Evolutionary conservation across 2,888 invertebrate genomes (phyloP), one percentile per base, ranked within the genome.

Genomic region (Escarpia spicata): DNA sequence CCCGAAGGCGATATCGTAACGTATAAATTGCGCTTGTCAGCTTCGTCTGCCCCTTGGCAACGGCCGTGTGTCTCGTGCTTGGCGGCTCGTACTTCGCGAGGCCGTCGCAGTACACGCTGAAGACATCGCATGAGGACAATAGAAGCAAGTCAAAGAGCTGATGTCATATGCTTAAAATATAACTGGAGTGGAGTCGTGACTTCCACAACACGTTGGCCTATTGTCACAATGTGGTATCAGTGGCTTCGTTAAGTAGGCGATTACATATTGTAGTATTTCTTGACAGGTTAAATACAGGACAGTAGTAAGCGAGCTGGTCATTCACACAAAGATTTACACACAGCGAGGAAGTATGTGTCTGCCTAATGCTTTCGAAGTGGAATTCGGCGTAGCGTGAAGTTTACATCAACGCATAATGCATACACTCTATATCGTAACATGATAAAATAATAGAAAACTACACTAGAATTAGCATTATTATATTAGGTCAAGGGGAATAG

Each of bases 1-100:
- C 75, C 75, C 75, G n/a, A 75, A 75, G 75, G 75, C 75, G 75
- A 75, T 75, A 75, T 75, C 75, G n/a, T 75, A 75, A 52, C n/a
- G 75, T 75, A 75, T 75, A 75, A 26, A 15, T 75, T 75, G 19
- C 26, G 75, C n/a, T 75, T 75, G 75, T 19, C 75, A 75, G 75
- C 4, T 26, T 2, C 26, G 75, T 75, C 6, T 26, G 19, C 75
- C 75, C 75, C 2, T 19, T 6, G 75, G 75, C 75, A 26, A n/a
- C 26, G 75, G 26, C n/a, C n/a, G n/a, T 75, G 75, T 75, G 19
- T 75, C 75, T 75, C 26, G 52, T 52, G 52, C 52, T 9, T 2
- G 52, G 15, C 52, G 52, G 10, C 9, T 52, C 15, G 26, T 75
- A 26, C 26, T 15, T 75, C 75, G 52, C 19, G 3, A 19, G 75